Evolutionary conservation across 92 coral and sea anemone species (phyloP).

Genomic region (Umimayanthus kanabou): DNA sequence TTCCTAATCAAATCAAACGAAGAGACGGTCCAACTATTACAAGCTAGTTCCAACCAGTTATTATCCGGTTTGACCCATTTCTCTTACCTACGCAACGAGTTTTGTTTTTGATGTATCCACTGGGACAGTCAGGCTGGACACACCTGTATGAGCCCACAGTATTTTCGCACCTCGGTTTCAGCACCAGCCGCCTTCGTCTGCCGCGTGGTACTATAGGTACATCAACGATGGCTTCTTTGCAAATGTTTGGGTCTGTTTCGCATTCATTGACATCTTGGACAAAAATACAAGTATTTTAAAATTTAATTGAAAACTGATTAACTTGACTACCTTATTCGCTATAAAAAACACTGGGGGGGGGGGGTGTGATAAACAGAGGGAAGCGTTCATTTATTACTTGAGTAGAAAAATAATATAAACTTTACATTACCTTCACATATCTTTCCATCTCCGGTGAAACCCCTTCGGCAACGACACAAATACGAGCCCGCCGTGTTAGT

Average conservation of each 20-base stretch:
- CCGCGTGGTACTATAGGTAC: conserved; percentile 22
- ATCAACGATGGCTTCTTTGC: neutral
- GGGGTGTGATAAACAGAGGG: no score
- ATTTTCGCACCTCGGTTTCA: conserved; percentile 30
- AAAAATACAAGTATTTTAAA: neutral
- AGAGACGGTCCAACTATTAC: neutral
- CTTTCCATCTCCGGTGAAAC: conserved; percentile 20
- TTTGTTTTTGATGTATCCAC: neutral
- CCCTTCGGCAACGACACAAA: conserved; percentile 30
- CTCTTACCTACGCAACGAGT: conserved; percentile 24
- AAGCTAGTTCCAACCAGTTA: neutral
- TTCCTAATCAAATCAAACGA: neutral
- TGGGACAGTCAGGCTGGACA: conserved; percentile 31
- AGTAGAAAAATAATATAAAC: neutral
- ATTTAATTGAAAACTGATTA: no score
- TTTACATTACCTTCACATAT: conserved; percentile 7
- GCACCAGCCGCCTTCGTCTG: conserved; percentile 18
- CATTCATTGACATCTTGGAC: conserved; percentile 27
- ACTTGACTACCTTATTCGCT: no score
- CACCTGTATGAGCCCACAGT: conserved; percentile 33
- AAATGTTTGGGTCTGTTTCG: conserved; percentile 21
- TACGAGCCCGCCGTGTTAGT: conserved; percentile 29
- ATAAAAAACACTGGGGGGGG: no score
- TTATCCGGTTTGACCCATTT: neutral
- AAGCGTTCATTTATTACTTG: neutral